phyloP scores from a whole-genome alignment of 2,113 vertebrate species.

The Calypte anna region DNA sequence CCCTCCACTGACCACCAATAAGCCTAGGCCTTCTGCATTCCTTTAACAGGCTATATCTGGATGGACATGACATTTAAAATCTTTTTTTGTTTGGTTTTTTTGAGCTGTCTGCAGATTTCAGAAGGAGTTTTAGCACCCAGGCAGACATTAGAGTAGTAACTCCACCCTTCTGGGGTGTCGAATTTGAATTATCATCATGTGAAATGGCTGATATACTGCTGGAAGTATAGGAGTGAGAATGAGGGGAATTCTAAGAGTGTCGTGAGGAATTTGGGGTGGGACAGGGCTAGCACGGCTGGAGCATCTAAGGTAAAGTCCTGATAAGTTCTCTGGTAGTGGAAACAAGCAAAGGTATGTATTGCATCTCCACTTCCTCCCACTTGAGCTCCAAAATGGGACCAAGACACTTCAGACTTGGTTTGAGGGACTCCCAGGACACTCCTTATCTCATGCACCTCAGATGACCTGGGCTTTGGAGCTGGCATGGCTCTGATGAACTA shows the following conservation, averaged over 20 bases:
- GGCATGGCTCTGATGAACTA: not conserved
- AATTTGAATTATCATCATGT: not conserved
- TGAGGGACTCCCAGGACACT: not conserved
- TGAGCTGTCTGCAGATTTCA: not conserved
- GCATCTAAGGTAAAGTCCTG: conserved; percentile 14
- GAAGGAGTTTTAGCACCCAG: not conserved
- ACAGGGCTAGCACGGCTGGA: not conserved
- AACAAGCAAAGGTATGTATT: not conserved
- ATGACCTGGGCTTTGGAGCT: not conserved
- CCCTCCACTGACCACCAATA: fast-evolving
- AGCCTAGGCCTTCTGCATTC: fast-evolving
- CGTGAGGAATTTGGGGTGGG: conserved; percentile 25
- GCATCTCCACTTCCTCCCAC: conserved; percentile 8
- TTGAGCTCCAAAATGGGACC: not conserved
- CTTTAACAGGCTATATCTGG: not conserved
- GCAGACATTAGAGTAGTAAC: not conserved
- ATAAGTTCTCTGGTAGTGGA: not conserved
- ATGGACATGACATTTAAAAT: not conserved
- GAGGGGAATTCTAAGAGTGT: conserved; percentile 2
- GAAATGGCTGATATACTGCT: not conserved
- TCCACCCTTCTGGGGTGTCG: not conserved
- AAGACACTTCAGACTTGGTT: not conserved
- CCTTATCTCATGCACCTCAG: not conserved
- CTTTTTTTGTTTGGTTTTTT: not conserved
- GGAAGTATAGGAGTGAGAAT: not conserved